Conservation (phyloP, 2,888 invertebrate genomes). For the Herminia tarsipennalis region DNA sequence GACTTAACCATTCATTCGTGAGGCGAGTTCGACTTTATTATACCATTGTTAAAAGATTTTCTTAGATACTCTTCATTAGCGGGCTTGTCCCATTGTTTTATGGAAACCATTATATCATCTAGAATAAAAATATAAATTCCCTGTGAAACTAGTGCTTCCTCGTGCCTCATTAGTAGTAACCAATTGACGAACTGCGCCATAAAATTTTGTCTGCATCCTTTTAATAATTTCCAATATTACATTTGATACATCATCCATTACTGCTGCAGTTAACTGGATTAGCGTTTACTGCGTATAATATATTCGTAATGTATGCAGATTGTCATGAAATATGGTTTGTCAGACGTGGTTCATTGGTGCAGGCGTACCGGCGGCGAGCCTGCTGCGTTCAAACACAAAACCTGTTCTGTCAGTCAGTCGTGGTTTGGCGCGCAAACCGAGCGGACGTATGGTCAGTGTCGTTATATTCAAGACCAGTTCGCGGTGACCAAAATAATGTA, state of each 20-base stretch:
- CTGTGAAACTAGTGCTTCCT: constrained; percentile 52
- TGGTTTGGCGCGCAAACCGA: constrained; percentile 65
- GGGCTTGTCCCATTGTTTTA: constrained; percentile 43
- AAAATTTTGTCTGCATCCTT: constrained; percentile 16
- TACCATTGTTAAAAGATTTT: constrained; percentile 47
- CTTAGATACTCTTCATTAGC: constrained; percentile 37
- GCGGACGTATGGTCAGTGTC: constrained; percentile 42
- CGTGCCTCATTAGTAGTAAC: constrained; percentile 46
- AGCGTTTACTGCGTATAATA: constrained; percentile 12
- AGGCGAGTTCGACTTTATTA: constrained; percentile 32
- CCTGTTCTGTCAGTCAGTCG: constrained; percentile 53
- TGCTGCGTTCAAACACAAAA: constrained; percentile 8
- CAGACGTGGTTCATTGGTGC: constrained; percentile 28
- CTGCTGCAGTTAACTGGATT: constrained; percentile 17
- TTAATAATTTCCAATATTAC: background rate
- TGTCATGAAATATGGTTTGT: constrained; percentile 20
- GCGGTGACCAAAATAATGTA: constrained; percentile 38
- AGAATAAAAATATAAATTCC: constrained; percentile 36
- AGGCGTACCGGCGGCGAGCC: constrained; percentile 27
- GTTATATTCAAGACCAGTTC: constrained; percentile 28
- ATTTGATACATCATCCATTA: constrained; percentile 14
- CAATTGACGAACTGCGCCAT: constrained; percentile 49
- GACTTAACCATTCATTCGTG: constrained; percentile 30
- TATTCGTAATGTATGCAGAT: constrained; percentile 26
- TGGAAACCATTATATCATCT: constrained; percentile 50